Percentiles rank a stretch among this genome's conserved stretches.
Evolutionary conservation across 1,140 invertebrate genomes (phyloP).

Genomic region (Lasioglossum baleicum): DNA sequence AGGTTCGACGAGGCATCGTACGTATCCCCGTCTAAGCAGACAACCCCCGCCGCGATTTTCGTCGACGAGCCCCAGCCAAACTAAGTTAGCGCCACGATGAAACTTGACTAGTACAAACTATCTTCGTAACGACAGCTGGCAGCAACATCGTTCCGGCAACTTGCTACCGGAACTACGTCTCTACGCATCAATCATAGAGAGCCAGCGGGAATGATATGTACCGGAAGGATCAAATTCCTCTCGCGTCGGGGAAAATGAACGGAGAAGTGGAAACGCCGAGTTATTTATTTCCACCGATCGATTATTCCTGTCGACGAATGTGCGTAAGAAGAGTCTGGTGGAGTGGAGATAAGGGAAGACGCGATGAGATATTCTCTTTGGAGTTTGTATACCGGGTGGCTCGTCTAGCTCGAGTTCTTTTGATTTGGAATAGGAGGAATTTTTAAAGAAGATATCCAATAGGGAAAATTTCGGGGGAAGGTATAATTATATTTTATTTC

Average conservation of each 20-base stretch:
- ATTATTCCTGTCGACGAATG: no score
- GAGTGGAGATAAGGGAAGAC: no score
- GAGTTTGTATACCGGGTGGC: no score
- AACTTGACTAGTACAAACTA: constrained; percentile 68
- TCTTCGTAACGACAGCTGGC: constrained; percentile 63
- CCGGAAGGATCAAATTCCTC: constrained; percentile 5
- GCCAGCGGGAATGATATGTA: constrained; percentile 25
- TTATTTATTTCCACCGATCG: no score
- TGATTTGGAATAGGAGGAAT: no score
- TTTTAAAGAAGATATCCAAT: no score
- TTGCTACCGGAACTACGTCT: constrained; percentile 41
- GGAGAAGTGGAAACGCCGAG: no score
- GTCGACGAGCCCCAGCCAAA: constrained; percentile 46
- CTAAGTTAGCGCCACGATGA: constrained; percentile 68
- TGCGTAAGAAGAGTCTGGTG: no score
- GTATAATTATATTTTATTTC: no score
- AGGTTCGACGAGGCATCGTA: constrained; percentile 27
- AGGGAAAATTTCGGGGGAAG: no score
- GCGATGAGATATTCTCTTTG: no score
- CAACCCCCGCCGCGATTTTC: constrained; percentile 59
- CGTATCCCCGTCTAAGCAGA: constrained; percentile 50
- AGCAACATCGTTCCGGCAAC: constrained; percentile 54
- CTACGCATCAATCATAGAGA: constrained; percentile 54
- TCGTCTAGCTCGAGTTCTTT: no score
- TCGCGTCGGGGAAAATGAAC: not conserved